These are phyloP conservation scores for Drosophila willistoni DNA, from an alignment of 1,140 invertebrate genomes.

Conservation along the genomic window DNA sequence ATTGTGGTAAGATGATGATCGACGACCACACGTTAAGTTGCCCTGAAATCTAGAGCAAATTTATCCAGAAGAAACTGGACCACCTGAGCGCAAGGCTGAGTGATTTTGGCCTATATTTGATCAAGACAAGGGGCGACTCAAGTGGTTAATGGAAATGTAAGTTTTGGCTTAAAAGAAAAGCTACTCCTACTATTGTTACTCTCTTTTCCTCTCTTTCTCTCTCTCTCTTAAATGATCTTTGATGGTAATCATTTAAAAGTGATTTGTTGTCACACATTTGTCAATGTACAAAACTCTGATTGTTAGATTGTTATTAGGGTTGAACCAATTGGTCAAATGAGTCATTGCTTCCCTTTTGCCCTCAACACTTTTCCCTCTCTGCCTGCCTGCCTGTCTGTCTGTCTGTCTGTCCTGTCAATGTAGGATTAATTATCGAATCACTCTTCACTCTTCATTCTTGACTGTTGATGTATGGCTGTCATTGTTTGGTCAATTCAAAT, in stretches of 20 bases:
- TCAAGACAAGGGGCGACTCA: too few relatives aligned
- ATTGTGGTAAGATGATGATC: constrained; percentile 39
- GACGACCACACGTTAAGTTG: constrained; percentile 68
- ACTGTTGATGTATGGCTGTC: constrained; percentile 64
- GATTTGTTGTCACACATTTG: constrained; percentile 76
- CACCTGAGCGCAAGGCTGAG: background rate
- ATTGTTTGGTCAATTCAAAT: constrained; percentile 22
- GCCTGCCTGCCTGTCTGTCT: background rate
- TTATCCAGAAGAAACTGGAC: background rate
- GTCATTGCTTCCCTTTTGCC: constrained; percentile 23
- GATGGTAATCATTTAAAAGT: constrained; percentile 58
- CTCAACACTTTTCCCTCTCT: constrained; percentile 56
- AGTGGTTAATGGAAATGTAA: too few relatives aligned
- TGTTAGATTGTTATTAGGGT: constrained; percentile 28
- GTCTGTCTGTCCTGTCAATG: background rate
- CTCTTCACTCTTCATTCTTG: background rate
- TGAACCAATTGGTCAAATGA: constrained; percentile 58
- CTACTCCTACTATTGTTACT: too few relatives aligned
- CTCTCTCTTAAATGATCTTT: background rate
- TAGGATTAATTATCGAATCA: constrained; percentile 49
- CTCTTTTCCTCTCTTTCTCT: background rate
- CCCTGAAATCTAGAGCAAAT: constrained; percentile 66
- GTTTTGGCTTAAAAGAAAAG: too few relatives aligned
- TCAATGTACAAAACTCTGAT: constrained; percentile 70
- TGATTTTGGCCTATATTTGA: background rate